Evolutionary conservation across 2,113 vertebrate species (phyloP).

Genomic region (Campylomormyrus numenius): DNA sequence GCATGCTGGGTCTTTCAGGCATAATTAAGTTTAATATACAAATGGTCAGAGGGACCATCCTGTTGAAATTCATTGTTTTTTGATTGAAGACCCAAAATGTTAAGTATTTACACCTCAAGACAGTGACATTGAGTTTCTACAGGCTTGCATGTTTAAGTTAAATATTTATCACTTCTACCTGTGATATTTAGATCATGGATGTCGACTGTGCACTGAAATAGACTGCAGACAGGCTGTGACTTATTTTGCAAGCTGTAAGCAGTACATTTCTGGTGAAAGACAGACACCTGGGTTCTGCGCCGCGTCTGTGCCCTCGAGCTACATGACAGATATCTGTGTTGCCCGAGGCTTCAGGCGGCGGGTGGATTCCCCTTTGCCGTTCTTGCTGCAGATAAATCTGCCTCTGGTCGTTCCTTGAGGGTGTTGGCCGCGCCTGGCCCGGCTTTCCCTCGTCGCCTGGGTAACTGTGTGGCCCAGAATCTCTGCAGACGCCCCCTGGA

Average conservation of each 20-base stretch:
- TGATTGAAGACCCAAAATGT: not conserved
- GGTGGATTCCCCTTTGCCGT: not conserved
- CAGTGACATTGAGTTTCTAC: not conserved
- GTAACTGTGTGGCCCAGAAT: not conserved
- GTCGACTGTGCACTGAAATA: slow-evolving; percentile 7
- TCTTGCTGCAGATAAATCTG: not conserved
- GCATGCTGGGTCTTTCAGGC: not conserved
- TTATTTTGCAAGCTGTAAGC: slow-evolving; percentile 14
- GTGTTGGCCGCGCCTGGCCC: not conserved
- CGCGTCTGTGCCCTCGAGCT: not conserved
- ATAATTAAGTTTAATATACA: not conserved
- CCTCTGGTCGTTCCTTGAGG: not conserved
- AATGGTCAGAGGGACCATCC: not conserved
- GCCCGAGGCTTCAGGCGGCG: not conserved
- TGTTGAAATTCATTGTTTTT: not conserved
- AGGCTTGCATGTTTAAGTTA: not conserved
- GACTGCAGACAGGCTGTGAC: not conserved
- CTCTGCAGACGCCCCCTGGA: not conserved
- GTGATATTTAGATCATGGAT: slow-evolving; percentile 14
- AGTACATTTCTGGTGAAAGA: slow-evolving; percentile 2
- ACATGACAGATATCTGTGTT: not conserved
- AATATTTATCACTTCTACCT: not conserved
- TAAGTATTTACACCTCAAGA: not conserved
- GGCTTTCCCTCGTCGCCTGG: not conserved
- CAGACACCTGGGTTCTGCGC: not conserved